Percentiles rank a stretch among this genome's conserved stretches.
Conservation (phyloP, 2,888 invertebrate genomes). For the Pycnomerus fuliginosus region DNA sequence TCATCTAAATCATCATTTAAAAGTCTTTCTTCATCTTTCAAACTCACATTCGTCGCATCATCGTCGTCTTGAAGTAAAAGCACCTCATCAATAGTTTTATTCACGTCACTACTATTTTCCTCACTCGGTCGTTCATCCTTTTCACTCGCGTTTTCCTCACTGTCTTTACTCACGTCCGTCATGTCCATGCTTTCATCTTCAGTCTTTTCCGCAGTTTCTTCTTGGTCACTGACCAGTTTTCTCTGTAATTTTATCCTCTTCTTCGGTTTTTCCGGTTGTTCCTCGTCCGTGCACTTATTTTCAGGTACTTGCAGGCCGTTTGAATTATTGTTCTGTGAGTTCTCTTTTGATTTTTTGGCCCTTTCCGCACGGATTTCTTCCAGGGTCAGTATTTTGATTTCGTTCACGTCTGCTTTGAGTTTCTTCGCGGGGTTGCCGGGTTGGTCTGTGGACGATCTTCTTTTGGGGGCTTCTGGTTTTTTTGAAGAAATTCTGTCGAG, state of each 20-base stretch:
- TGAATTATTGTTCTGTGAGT: no score
- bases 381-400: slow-evolving; percentile 51
- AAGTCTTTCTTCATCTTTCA: slow-evolving; percentile 49
- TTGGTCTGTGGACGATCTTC: slow-evolving; percentile 26
- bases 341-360: slow-evolving; percentile 14
- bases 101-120: slow-evolving; percentile 9
- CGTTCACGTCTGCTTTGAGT: slow-evolving; percentile 26
- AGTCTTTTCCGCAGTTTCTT: slow-evolving; percentile 6
- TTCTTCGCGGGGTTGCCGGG: slow-evolving; percentile 14
- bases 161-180: slow-evolving; percentile 8
- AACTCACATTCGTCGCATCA: slow-evolving; percentile 38
- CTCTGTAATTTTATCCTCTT: slow-evolving; percentile 25
- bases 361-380: slow-evolving; percentile 51
- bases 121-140: slow-evolving; percentile 14
- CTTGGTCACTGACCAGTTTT: slow-evolving; percentile 7
- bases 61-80: slow-evolving; percentile 46
- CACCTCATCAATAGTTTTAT: slow-evolving; percentile 42
- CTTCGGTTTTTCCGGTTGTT: slow-evolving; percentile 19
- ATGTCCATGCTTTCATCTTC: no score
- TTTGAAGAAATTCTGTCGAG: slow-evolving; percentile 36
- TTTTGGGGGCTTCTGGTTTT: slow-evolving; percentile 11
- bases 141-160: slow-evolving; percentile 13
- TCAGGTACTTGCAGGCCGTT: no score
- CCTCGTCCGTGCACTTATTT: no score
- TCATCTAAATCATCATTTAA: slow-evolving; percentile 52